A percentile compares a stretch with the other conserved stretches of the same genome.
These are phyloP conservation scores for Serripes groenlandicus DNA, from an alignment of 2,888 invertebrate species.

Conservation along the genomic window DNA sequence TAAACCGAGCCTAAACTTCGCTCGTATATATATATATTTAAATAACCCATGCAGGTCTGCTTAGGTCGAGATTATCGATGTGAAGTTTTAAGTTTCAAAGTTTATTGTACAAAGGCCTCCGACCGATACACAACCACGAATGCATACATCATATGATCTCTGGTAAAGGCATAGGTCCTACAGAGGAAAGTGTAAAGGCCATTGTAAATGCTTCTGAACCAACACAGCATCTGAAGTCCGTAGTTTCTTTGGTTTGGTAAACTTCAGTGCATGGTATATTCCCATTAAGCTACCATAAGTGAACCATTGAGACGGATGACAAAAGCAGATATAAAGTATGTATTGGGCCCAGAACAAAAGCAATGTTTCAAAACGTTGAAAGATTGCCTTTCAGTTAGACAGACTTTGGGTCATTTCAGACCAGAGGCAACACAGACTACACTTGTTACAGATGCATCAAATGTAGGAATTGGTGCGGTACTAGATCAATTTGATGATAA, in stretches of 20 bases:
- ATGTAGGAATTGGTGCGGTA: slow-evolving; percentile 67
- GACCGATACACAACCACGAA: no score
- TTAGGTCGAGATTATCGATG: no score
- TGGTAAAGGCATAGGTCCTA: slow-evolving; percentile 51
- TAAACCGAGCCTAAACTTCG: no score
- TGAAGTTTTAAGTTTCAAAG: no score
- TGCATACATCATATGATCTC: slow-evolving; percentile 61
- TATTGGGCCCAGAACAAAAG: slow-evolving; percentile 43
- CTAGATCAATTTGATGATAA: slow-evolving; percentile 57
- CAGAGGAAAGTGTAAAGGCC: slow-evolving; percentile 46
- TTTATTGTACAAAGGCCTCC: no score
- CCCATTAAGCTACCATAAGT: slow-evolving; percentile 51
- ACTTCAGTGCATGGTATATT: slow-evolving; percentile 46
- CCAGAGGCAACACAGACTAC: slow-evolving; percentile 40
- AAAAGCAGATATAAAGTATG: slow-evolving; percentile 23
- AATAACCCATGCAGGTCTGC: no score
- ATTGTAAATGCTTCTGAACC: slow-evolving; percentile 51
- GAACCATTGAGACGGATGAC: slow-evolving; percentile 43
- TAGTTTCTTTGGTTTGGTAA: slow-evolving; percentile 62
- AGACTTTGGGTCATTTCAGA: slow-evolving; percentile 55
- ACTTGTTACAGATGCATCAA: slow-evolving; percentile 68
- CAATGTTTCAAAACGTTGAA: slow-evolving; percentile 33
- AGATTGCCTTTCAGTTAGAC: slow-evolving; percentile 16
- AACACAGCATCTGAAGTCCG: slow-evolving; percentile 33
- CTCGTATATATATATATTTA: no score